phyloP scores from a whole-genome alignment of 2,113 vertebrate species.

The Orycteropus afer region DNA sequence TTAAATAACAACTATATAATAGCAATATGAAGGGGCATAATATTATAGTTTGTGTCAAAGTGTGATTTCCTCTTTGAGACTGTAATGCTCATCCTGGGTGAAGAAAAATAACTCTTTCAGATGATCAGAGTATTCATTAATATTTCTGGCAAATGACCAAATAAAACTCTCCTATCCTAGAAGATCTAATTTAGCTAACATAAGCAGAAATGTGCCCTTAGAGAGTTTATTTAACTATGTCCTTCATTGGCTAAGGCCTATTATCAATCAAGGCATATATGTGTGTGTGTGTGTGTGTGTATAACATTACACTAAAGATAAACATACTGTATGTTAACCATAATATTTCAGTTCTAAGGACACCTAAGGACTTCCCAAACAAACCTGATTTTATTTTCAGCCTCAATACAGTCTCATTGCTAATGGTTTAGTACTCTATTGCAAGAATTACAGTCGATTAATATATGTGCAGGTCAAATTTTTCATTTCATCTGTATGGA shows the following conservation, averaged over 20 bases:
- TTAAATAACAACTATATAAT: neutral
- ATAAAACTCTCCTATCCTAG: neutral
- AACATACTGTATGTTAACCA: neutral
- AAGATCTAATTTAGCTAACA: conserved; percentile 46
- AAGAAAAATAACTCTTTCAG: conserved; percentile 50
- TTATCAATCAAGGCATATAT: conserved; percentile 67
- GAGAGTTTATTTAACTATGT: conserved; percentile 14
- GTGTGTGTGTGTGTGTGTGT: no score
- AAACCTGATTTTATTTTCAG: conserved; percentile 21
- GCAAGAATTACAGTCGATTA: neutral
- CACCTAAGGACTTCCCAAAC: neutral
- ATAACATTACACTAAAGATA: neutral
- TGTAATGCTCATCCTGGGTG: neutral
- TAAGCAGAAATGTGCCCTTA: neutral
- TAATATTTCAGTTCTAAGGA: conserved; percentile 40
- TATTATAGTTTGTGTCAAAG: neutral
- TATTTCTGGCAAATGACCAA: conserved; percentile 43
- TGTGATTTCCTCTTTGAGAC: neutral
- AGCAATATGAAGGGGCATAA: neutral
- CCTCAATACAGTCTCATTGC: neutral
- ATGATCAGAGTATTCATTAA: neutral
- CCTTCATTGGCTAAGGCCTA: neutral
- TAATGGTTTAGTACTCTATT: neutral
- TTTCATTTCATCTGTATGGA: neutral
- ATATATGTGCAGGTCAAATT: neutral